Conservation (phyloP, 2,797 vertebrate genomes). For the Hirundo rustica region DNA sequence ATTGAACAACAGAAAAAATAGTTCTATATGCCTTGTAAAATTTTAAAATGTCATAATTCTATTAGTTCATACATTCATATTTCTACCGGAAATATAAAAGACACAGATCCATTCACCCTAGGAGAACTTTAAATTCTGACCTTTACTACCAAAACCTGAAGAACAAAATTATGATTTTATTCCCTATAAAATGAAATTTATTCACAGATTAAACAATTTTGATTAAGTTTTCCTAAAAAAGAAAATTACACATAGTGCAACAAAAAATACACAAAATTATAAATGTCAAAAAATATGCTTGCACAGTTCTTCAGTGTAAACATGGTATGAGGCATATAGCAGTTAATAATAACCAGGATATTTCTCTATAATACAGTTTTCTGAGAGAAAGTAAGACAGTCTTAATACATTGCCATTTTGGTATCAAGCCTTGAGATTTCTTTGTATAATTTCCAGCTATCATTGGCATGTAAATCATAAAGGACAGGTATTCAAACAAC, state of each 20-base stretch:
- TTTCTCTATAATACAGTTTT: neutral
- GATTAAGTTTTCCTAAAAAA: neutral
- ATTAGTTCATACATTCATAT: neutral
- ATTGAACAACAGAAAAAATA: neutral
- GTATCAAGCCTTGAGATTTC: neutral
- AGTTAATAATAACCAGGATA: neutral
- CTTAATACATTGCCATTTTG: neutral
- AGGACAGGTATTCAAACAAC: neutral
- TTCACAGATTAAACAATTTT: neutral
- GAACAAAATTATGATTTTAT: neutral
- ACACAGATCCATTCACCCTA: neutral
- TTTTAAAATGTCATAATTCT: neutral
- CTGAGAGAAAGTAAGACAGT: neutral
- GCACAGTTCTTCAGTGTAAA: neutral
- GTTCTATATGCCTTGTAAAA: neutral
- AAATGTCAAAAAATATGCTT: neutral
- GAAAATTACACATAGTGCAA: neutral
- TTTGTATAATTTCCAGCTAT: neutral
- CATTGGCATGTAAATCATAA: neutral
- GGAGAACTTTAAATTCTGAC: neutral
- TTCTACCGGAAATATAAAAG: neutral
- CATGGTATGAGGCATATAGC: neutral
- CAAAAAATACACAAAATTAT: neutral
- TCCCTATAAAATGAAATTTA: neutral
- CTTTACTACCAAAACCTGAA: neutral